Evolutionary conservation across 2,797 vertebrate species (phyloP), one percentile per base, ranked within the genome.

Genomic region (Gobio occitaniae): DNA sequence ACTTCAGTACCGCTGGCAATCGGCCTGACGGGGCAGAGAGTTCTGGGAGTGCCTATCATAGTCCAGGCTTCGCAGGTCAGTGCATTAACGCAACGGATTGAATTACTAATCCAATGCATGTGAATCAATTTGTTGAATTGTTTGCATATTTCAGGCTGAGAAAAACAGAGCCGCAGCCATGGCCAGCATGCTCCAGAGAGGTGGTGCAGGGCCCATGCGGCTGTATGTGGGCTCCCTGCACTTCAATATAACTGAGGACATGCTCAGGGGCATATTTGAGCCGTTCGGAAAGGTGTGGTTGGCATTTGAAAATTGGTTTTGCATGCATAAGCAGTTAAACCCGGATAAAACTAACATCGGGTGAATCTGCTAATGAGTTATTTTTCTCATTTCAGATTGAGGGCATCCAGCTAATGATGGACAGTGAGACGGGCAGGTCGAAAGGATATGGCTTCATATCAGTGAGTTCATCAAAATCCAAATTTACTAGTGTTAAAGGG

Each of bases 381-480:
- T 44, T 76, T 86, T 65, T 17, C 70, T 75, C 50, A 41, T 41
- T 66, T 56, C 87, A 99, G 98, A 99, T 99, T 88, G 98, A 99
- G 93, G 98, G 97, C 86, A 99, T 99, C 90, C 98, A 99, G 86
- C 96, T 99, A 17, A 99, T 99, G 97, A 99, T 99, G 98, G 98
- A 99, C 91, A 99, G 97, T 83, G 98, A 99, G 93, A 99, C 98
- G 0, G 98, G 97, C 50, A 95, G 98, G 76, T 99, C 98, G 25
- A 99, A 99, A 95, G 98, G 98, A 92, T 99, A 99, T 4, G 98
- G 98, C 87, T 99, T 99, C 87, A 99, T 99, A 92, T 99, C 98
- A 84, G 98, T 99, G 96, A 94, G 91, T 88, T 59, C 65, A 44
- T 36, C 38, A 13, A 6, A 17, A 50, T 71, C 8, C 61, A 0